phyloP scores from a whole-genome alignment of 1,140 invertebrate genomes.

The Triops longicaudatus region DNA sequence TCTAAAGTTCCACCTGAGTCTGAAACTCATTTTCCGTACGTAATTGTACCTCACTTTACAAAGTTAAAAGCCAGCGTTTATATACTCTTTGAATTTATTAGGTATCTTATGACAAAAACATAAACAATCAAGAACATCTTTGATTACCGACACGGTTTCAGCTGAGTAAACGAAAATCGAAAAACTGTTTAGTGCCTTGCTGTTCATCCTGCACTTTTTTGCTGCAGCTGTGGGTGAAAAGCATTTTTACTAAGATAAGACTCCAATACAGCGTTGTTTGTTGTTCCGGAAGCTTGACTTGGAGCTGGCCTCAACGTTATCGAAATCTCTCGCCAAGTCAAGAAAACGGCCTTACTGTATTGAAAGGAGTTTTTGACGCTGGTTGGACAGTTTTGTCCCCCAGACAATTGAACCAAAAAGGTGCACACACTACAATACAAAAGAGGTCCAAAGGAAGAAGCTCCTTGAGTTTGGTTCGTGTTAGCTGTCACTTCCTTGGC shows the following conservation, averaged over 20 bases:
- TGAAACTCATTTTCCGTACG: too few relatives aligned
- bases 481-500: constrained; percentile 14
- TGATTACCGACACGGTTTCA: too few relatives aligned
- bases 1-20: too few relatives aligned
- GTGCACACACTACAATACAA: neutral
- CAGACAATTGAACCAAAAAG: neutral
- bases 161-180: too few relatives aligned
- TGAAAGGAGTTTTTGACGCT: neutral
- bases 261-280: neutral
- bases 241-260: neutral
- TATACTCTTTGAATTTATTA: too few relatives aligned
- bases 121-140: too few relatives aligned
- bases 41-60: too few relatives aligned
- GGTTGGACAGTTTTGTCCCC: neutral
- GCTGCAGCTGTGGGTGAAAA: too few relatives aligned
- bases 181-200: too few relatives aligned
- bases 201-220: too few relatives aligned
- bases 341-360: neutral
- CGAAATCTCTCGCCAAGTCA: neutral
- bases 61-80: too few relatives aligned
- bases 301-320: neutral
- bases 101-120: too few relatives aligned
- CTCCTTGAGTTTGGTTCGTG: neutral
- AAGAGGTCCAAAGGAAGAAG: neutral
- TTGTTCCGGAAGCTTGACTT: constrained; percentile 6